Percentiles rank a stretch among this genome's conserved stretches.
phyloP scores from a whole-genome alignment of 2,113 vertebrate species.

The Apus apus region DNA sequence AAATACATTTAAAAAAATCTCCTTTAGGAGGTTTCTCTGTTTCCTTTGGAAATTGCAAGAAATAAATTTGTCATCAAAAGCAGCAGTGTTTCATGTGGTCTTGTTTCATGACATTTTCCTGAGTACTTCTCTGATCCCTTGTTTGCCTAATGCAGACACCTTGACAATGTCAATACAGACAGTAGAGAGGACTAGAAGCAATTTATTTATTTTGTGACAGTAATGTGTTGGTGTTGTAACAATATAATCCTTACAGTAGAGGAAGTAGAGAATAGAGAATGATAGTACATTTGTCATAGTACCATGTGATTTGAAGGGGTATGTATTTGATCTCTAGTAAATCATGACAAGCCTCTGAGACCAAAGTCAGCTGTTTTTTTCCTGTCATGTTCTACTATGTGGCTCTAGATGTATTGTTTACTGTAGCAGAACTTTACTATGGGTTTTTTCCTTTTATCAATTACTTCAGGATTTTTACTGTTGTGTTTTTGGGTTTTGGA shows the following conservation, averaged over 20 bases:
- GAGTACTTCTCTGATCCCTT: conserved; percentile 63
- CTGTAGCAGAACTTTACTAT: not conserved
- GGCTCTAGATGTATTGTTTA: not conserved
- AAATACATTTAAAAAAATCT: not conserved
- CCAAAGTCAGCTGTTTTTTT: no score
- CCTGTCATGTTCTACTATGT: not conserved
- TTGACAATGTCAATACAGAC: not conserved
- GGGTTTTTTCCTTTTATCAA: not conserved
- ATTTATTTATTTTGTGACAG: not conserved
- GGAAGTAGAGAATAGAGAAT: not conserved
- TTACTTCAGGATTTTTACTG: not conserved
- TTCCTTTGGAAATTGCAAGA: conserved; percentile 79
- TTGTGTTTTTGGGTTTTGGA: fast-evolving
- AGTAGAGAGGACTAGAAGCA: not conserved
- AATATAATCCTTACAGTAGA: not conserved
- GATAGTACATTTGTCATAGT: not conserved
- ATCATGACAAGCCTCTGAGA: not conserved
- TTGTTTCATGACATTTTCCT: conserved; percentile 77
- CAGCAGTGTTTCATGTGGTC: conserved; percentile 75
- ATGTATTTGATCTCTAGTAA: not conserved
- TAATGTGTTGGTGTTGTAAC: not conserved
- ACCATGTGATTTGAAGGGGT: not conserved
- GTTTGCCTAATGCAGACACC: conserved; percentile 26
- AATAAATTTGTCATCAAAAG: conserved; percentile 81
- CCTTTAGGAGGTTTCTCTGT: conserved; percentile 75